Conservation (phyloP, 2,888 invertebrate genomes). For the Aphidoletes aphidimyza region DNA sequence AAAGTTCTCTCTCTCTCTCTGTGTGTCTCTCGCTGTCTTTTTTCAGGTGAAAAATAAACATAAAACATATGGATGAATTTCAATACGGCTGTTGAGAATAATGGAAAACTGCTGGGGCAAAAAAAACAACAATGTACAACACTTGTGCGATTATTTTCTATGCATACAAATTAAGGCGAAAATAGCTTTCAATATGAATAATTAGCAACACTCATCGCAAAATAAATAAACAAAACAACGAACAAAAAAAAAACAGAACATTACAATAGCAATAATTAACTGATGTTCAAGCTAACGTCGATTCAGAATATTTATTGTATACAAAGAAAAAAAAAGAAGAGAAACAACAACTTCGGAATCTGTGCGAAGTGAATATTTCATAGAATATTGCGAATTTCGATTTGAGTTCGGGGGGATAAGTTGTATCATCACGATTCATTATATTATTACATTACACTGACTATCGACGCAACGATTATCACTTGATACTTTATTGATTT, state of each 20-base stretch:
- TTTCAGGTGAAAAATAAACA: not conserved
- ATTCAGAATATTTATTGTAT: not conserved
- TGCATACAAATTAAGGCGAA: constrained; percentile 40
- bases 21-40: not conserved
- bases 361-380: too few species aligned
- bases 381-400: too few species aligned
- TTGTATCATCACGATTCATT: constrained; percentile 8
- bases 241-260: not conserved
- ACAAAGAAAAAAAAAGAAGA: too few species aligned
- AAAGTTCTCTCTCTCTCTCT: not conserved
- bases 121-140: not conserved
- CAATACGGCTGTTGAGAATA: not conserved
- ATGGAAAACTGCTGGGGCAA: not conserved
- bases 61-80: not conserved
- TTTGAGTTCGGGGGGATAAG: too few species aligned
- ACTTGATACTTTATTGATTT: constrained; percentile 21
- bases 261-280: constrained; percentile 32
- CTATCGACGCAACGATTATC: constrained; percentile 30
- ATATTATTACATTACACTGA: not conserved
- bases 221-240: not conserved
- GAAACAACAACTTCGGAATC: too few species aligned
- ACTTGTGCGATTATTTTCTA: constrained; percentile 11
- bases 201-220: constrained; percentile 26
- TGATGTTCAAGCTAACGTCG: not conserved
- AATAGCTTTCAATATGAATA: constrained; percentile 36